Base-by-base conservation (phyloP, 2,113 vertebrate species). In the Heterochromis multidens region DNA sequence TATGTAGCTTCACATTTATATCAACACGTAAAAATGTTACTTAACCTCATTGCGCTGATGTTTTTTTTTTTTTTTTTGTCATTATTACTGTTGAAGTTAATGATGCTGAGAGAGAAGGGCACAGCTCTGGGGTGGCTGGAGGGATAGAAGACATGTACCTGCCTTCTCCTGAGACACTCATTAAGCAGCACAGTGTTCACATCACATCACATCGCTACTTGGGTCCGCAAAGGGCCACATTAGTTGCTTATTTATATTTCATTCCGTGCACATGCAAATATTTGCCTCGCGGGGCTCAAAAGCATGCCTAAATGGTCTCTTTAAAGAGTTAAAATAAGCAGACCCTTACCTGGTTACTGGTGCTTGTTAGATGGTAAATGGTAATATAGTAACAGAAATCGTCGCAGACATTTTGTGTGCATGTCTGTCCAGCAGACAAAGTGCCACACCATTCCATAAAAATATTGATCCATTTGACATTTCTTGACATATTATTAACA, bases 61-160 rank as follows among this genome's bases (percentile, higher is more conserved):
- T 88, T 76, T 91, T 82, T 93, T 49, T 21, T 4, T 6, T 0
- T 0, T 4, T 40, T 91, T 92, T 91, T 90, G 82, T 89, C 79
- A 84, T 95, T 91, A 85, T 90, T 93, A 93, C 91, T 74, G 88
- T 54, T 57, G 82, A 81, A 93, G 93, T 90, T 94, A 95, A 95
- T 95, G 92, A 94, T 86, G 93, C 92, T 91, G 90, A 87, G 91
- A 89, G 82, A 80, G 83, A 87, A 80, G 88, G 91, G 82, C 82
- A 80, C 27, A 57, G 84, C 91, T 93, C 87, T 29, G 81, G 83
- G 91, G 77, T 65, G 86, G 86, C 88, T 92, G 81, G 72, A 91
- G 88, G 92, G 91, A 91, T 85, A 87, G 83, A 74, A 79, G 84
- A 93, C 91, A 87, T 74, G 81, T 92, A 92, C 92, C 89, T 93